Percentiles rank a stretch among this genome's conserved stretches.
Conservation (phyloP, 1,140 invertebrate species). For the Aphidius gifuensis region DNA sequence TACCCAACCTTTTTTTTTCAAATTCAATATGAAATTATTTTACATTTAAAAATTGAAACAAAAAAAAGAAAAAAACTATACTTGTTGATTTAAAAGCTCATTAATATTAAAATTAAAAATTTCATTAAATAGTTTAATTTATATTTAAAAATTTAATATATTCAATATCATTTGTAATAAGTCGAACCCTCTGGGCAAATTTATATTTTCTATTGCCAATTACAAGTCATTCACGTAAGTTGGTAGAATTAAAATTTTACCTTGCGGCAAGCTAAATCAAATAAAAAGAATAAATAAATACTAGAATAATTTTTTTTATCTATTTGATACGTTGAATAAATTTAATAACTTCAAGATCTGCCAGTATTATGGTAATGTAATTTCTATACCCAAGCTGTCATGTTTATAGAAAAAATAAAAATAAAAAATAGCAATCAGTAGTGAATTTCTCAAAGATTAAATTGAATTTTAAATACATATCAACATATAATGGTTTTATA, state of each 20-base stretch:
- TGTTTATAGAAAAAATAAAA: slow-evolving; percentile 25
- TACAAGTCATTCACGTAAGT: too few species aligned
- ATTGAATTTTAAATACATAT: slow-evolving; percentile 16
- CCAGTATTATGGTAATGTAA: slow-evolving; percentile 67
- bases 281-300: slow-evolving; percentile 8
- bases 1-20: too few species aligned
- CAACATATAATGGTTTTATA: slow-evolving; percentile 7
- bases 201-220: slow-evolving; percentile 56
- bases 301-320: slow-evolving; percentile 15
- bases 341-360: slow-evolving; percentile 53
- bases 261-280: too few species aligned
- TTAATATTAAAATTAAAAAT: too few species aligned
- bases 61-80: too few species aligned
- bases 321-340: background rate
- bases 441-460: slow-evolving; percentile 55
- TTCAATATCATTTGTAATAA: too few species aligned
- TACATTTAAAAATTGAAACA: too few species aligned
- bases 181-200: slow-evolving; percentile 65
- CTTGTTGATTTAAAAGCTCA: too few species aligned
- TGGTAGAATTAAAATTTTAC: too few species aligned
- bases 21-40: too few species aligned
- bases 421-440: slow-evolving; percentile 62
- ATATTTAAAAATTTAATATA: too few species aligned
- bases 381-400: slow-evolving; percentile 67
- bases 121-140: too few species aligned